Evolutionary conservation across 2,888 invertebrate species (phyloP), one percentile per base, ranked within the genome.

Genomic region (Trichopria drosophilae): DNA sequence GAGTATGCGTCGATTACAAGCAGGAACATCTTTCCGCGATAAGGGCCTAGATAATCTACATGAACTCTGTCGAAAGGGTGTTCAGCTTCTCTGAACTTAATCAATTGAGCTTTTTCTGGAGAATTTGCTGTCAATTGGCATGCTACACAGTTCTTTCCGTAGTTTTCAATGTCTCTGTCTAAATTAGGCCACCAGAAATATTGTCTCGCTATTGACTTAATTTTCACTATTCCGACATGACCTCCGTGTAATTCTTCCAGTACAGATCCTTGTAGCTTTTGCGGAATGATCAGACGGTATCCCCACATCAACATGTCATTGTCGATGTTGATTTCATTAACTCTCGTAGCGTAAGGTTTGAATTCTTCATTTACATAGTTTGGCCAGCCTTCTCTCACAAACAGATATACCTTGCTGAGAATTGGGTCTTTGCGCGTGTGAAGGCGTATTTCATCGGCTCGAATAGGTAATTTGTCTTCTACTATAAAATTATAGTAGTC

Each of bases 161-260:
- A 26, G 3, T 10, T 13, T 22, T 62, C 59, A 6, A 61, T 58
- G 0, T 58, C 46, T 10, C 36, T 53, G 42, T 67, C 63, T 5
- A 64, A 52, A 19, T 54, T 46, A 24, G 53, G 57, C 65, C 64
- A 67, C 52, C 60, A 63, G 7, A 62, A 57, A 36, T 62, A 62
- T 4, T 56, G 54, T 22, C 64, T 46, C 9, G 66, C 63, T 6
- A 65, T 23, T 7, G 51, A 29, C 40, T 67, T 65, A 58, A 64
- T 67, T 29, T 60, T 62, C 3, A 58, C 57, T n/a, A 65, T 58
- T 2, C 65, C 64, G 19, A 59, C 35, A 48, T 63, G 61, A 2
- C 62, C 62, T 2, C 45, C 37, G 41, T 66, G 62, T 12, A 66
- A 55, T 50, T 65, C 61, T 13, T 57, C 12, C 3, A 65, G 39